Base-by-base conservation (phyloP, 2,113 vertebrate genomes). In the Upupa epops region DNA sequence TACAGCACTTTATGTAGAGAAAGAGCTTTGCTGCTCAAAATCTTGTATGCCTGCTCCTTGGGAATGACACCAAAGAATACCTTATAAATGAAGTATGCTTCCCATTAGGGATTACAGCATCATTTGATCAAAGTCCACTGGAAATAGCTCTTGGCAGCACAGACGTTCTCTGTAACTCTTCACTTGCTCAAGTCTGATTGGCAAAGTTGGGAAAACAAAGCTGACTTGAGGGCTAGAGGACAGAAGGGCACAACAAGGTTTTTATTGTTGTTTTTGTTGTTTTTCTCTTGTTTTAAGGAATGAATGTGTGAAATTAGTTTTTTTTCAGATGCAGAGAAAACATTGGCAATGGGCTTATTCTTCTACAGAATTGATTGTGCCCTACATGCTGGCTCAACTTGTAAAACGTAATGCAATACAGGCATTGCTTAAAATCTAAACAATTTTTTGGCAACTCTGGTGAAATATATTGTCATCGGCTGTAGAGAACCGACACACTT, bases 31-130 rank as follows among this genome's bases (percentile, higher is more conserved):
- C 55, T 95, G 73, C 90, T 92, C 87, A 81, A 89, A 92, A 92
- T 45, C 94, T 84, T n/a, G 1, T 89, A 48, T 96, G 95, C 92
- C 94, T 97, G 88, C 94, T 97, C 94, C 91, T 97, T 95, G 98
- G 98, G 97, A 97, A 97, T 95, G 93, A 95, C 97, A 97, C 96
- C 97, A 97, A 97, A 96, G 94, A 98, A 98, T 97, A 97, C 97
- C 97, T 98, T 97, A 97, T 86, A 94, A 95, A 92, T 98, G 97
- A 98, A 97, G 96, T 97, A 97, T 97, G 97, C 92, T 97, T 98
- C 97, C 96, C 97, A 96, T 98, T 95, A 96, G 96, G 95, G 97
- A 97, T 97, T 97, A 97, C 96, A 90, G 95, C 97, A 97, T 96
- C 83, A 86, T 91, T 97, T 97, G 97, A 97, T 98, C 98, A 98